Base-by-base conservation (phyloP, 2,797 vertebrate genomes). In the Amazonetta brasiliensis region DNA sequence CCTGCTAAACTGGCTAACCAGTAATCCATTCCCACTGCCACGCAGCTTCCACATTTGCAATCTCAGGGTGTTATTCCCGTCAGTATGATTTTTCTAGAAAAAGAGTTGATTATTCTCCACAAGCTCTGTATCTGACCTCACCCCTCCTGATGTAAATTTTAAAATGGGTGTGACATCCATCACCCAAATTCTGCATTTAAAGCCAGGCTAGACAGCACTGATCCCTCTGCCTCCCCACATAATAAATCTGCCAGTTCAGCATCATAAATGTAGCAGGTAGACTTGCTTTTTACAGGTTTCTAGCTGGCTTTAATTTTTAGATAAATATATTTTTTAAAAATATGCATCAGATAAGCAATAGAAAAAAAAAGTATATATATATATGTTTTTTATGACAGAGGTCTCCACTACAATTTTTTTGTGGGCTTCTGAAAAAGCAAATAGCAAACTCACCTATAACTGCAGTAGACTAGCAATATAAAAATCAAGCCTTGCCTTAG, bases 1-100 rank as follows among this genome's bases (percentile, higher is more conserved):
- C 55, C 85, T 37, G 85, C 90, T 90, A 97, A 97, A 97, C 66
- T 33, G 56, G 76, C 86, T 94, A 73, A 81, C 78, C 77, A 41
- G 63, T 79, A 88, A 89, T 81, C 75, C 78, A 21, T 80, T 94
- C 75, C 85, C 75, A 87, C 39, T 76, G 79, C 77, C 52, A 64
- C 0, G 1, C 67, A 67, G 39, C 68, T 87, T 93, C 80, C 54
- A 28, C 55, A 90, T 87, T 31, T 52, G 10, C 58, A 84, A 85
- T 91, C 91, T 0, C 0, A 9, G 9, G 22, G 74, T 33, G 15
- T 78, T 92, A 72, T 66, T 94, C 66, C 55, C 77, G n/a, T 84
- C 64, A 72, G 44, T 72, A 39, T 72, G 19, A 35, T 87, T 95
- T 92, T 94, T 67, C 69, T 56, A 33, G 44, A 54, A 44, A 79